Base-by-base conservation (phyloP, 2,888 invertebrate species). In the Tetragnatha montana region DNA sequence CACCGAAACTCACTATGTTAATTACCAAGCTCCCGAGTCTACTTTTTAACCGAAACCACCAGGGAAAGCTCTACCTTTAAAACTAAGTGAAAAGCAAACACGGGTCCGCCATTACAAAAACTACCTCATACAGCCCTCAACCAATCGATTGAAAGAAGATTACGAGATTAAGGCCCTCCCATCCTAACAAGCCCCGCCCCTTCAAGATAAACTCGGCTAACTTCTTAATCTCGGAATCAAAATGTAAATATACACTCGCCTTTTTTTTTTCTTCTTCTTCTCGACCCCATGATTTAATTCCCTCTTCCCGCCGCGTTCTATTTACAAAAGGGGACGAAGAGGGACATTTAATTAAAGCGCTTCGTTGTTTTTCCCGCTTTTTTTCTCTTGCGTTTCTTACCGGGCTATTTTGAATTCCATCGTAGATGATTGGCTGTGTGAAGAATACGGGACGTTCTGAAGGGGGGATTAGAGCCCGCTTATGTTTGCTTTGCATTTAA, bases 401-500 rank as follows among this genome's bases (percentile, higher is more conserved):
- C n/a, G 17, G 51, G 82, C 73, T 82, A 51, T 82, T 82, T 73
- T 74, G 74, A 19, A 71, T 82, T 73, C 71, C 50, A 17, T 35
- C 35, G 22, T 74, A 22, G 73, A 21, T 82, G 82, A 82, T 50
- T 78, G 60, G 60, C 51, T 35, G 60, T 1, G 8, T 4, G n/a
- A 69, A 81, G 21, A 47, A 51, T n/a, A 19, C 50, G n/a, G n/a
- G 76, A 75, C n/a, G 50, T 49, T 35, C n/a, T 19, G 35, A 68
- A 81, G 47, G 19, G 71, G 49, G 49, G 71, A 49, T 71, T 71
- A 81, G 76, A 12, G 74, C 4, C 35, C n/a, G 70, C 22, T 84
- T n/a, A 21, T 78, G 85, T 85, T 85, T 85, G 78, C 76, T 85
- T 85, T 51, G 70, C 50, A 85, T 85, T 85, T 85, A 79, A 85